Conservation (phyloP, 2,797 vertebrate species). For the Lepus oiostolus region DNA sequence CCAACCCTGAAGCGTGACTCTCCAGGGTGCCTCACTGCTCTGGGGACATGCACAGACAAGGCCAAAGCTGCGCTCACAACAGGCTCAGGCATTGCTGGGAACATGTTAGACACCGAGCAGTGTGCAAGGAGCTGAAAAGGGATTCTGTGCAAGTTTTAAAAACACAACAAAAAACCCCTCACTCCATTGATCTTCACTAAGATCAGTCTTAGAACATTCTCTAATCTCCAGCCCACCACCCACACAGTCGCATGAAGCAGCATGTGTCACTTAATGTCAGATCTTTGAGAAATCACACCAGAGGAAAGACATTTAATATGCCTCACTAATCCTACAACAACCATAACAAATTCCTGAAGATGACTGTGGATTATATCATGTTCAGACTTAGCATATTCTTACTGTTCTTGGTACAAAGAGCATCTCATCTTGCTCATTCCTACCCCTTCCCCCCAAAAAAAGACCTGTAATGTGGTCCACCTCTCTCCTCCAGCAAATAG, state of each 20-base stretch:
- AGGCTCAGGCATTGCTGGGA: background rate
- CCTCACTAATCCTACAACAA: background rate
- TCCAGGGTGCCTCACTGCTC: background rate
- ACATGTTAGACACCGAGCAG: background rate
- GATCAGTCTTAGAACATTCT: background rate
- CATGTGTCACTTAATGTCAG: background rate
- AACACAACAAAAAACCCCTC: background rate
- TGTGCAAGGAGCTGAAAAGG: background rate
- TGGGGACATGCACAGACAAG: background rate
- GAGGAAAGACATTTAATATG: background rate
- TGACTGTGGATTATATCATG: conserved; percentile 65
- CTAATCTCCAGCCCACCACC: background rate
- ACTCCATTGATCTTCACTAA: background rate
- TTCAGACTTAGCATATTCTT: conserved; percentile 59
- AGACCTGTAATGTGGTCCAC: background rate
- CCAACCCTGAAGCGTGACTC: background rate
- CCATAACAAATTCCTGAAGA: conserved; percentile 67
- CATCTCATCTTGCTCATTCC: background rate
- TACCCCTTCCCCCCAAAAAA: background rate
- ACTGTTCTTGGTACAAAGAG: conserved; percentile 31
- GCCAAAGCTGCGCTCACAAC: background rate
- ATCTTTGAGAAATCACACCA: background rate
- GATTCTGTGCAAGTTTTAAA: background rate
- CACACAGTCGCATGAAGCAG: background rate
- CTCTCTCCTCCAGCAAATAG: background rate